Evolutionary conservation across 2,888 invertebrate genomes (phyloP), one percentile per base, ranked within the genome.

Genomic region (Cerastis leucographa): DNA sequence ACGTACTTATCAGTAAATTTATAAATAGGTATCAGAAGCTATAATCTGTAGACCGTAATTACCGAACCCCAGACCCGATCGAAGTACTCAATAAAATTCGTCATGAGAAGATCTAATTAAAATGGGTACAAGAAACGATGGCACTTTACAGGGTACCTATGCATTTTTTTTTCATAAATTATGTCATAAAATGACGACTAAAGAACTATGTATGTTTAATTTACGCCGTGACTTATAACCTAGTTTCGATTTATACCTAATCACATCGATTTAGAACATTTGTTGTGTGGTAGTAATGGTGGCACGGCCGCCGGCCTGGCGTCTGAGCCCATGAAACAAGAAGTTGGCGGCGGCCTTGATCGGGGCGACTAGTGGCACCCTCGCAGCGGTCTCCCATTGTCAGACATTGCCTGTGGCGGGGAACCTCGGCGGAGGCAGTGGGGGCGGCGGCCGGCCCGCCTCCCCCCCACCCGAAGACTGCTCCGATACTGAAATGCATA

Each of bases 351-450:
- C 98, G 92, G 97, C 98, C 95, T 97, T 97, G 93, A 96, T 91
- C 78, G 96, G 96, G 89, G 97, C 97, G 92, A 97, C 97, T 86
- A 97, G 97, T 72, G 97, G 97, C 92, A 97, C 97, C 94, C 97
- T 97, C 93, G 97, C 96, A 92, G 95, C 94, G 91, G 90, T 92
- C 93, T 97, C 97, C 98, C 98, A 97, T 97, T 97, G 98, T 98
- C 98, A 98, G 97, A 98, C 98, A 97, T 96, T 96, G 95, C 96
- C 96, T 89, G 98, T 97, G 97, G 97, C 97, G 93, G 98, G 98
- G 97, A 98, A 98, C 93, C 98, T 97, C 94, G 98, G 98, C 89
- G 98, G 98, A 89, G 98, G 98, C 96, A 98, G 97, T 94, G 98
- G 98, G 89, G 98, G 98, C 94, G 98, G 98, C 94, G 98, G 98